These are phyloP conservation scores for Siniperca chuatsi DNA, from an alignment of 2,113 vertebrate genomes.

Conservation along the genomic window DNA sequence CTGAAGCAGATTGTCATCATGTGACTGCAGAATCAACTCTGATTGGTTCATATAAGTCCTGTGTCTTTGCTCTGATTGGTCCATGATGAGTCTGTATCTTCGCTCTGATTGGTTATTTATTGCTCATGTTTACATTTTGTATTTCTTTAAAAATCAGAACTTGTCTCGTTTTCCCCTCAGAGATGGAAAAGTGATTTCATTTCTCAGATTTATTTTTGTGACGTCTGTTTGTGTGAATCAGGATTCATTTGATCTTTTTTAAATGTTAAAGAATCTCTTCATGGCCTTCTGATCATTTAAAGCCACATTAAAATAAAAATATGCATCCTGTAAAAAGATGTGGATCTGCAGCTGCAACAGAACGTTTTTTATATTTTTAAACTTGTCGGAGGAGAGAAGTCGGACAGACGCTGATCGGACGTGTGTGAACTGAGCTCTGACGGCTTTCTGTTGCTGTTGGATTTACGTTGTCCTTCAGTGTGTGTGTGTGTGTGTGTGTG, in stretches of 20 bases:
- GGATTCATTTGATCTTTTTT: slow-evolving; percentile 89
- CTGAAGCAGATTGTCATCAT: slow-evolving; percentile 23
- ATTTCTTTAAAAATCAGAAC: slow-evolving; percentile 78
- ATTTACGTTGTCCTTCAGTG: not conserved
- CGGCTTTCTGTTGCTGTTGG: not conserved
- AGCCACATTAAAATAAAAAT: slow-evolving; percentile 44
- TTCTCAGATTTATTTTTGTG: slow-evolving; percentile 88
- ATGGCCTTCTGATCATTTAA: slow-evolving; percentile 87
- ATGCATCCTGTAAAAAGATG: slow-evolving; percentile 17
- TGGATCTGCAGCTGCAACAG: not conserved
- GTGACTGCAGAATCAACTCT: slow-evolving; percentile 32
- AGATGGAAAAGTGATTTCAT: slow-evolving; percentile 90
- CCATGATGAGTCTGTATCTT: not conserved
- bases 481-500: not conserved
- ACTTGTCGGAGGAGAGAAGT: not conserved
- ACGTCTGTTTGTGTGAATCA: slow-evolving; percentile 64
- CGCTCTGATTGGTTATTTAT: slow-evolving; percentile 92
- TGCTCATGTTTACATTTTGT: slow-evolving; percentile 99
- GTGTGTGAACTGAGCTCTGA: slow-evolving; percentile 5
- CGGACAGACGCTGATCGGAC: slow-evolving; percentile 1
- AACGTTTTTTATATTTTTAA: slow-evolving; percentile 27
- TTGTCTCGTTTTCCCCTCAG: slow-evolving; percentile 84
- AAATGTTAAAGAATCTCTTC: slow-evolving; percentile 71
- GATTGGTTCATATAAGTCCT: not conserved
- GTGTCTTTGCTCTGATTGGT: not conserved